Conservation (phyloP, 2,888 invertebrate genomes). For the Amaurobius ferox region DNA sequence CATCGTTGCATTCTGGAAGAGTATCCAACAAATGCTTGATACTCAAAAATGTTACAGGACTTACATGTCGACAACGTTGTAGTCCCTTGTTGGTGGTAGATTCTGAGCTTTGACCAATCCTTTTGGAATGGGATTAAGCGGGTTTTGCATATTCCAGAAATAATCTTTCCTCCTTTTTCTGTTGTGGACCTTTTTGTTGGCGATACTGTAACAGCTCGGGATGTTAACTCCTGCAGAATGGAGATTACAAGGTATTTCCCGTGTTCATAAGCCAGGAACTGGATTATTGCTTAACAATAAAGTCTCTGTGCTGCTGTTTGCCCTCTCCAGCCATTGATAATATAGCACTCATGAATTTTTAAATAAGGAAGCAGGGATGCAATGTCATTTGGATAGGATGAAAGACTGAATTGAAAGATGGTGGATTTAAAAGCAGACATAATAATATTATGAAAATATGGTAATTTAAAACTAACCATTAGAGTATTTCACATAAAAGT, state of each 20-base stretch:
- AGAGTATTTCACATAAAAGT: too few relatives aligned
- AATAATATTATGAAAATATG: too few relatives aligned
- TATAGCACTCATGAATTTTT: conserved; percentile 8
- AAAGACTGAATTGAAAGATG: too few relatives aligned
- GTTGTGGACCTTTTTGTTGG: conserved; percentile 37
- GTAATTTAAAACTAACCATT: too few relatives aligned
- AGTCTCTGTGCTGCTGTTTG: not conserved
- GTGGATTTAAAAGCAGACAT: too few relatives aligned
- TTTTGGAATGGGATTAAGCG: conserved; percentile 41
- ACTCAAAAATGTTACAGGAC: conserved; percentile 34
- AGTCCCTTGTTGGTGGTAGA: conserved; percentile 10
- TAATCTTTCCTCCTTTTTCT: conserved; percentile 27
- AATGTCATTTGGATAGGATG: too few relatives aligned
- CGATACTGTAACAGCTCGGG: not conserved
- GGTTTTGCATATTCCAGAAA: conserved; percentile 16
- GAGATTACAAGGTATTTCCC: conserved; percentile 57
- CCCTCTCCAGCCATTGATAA: not conserved
- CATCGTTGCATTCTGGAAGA: conserved; percentile 42
- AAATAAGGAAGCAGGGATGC: not conserved
- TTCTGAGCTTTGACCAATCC: not conserved
- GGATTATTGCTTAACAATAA: conserved; percentile 33
- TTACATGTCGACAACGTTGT: conserved; percentile 29
- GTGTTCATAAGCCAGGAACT: conserved; percentile 42
- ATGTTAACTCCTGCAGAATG: conserved; percentile 25
- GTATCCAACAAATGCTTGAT: conserved; percentile 31